Evolutionary conservation across 92 coral and sea anemone genomes (phyloP), one percentile per base, ranked within the genome.

Genomic region (Heliopora coerulea): DNA sequence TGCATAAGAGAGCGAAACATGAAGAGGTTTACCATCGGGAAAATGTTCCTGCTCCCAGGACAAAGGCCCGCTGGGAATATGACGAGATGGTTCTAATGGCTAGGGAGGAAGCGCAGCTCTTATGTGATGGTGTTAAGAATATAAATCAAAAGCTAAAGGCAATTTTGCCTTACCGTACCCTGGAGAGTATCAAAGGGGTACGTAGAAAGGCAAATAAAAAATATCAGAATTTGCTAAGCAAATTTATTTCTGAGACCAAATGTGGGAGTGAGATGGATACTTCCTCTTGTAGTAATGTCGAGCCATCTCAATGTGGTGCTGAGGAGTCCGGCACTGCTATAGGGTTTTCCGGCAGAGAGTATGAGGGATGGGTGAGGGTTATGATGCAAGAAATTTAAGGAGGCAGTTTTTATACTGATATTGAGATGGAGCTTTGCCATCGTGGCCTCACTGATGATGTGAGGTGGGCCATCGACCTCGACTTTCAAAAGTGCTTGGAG

Each of bases 41-140:
- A 13, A 76, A 77, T 20, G 41, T 65, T 26, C 82, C 78, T 3
- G 1, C 0, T 46, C 61, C 59, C 29, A 40, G 77, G 28, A 42
- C 15, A 9, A 82, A 82, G 24, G 83, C 83, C 10, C 31, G 73
- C 21, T 82, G 79, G 79, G 60, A 59, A 0, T 40, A 28, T 12
- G 83, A 82, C 42, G 86, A 82, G 29, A 31, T 76, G 57, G 77
- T 82, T 8, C 57, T 82, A 0, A n/a, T 82, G 17, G 86, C 86
- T 10, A 1, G 80, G 32, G 74, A 52, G n/a, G 73, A 73, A 54
- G 9, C 34, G 2, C 13, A 30, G 1, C 42, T 60, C 11, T 0
- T 8, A 30, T 0, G 20, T 1, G 1, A 30, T 28, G 66, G 41
- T 1, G n/a, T 60, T 7, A 27, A 27, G 18, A 28, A 28, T 25